Base-by-base conservation (phyloP, 2,888 invertebrate genomes). In the Ochropleura leucogaster region DNA sequence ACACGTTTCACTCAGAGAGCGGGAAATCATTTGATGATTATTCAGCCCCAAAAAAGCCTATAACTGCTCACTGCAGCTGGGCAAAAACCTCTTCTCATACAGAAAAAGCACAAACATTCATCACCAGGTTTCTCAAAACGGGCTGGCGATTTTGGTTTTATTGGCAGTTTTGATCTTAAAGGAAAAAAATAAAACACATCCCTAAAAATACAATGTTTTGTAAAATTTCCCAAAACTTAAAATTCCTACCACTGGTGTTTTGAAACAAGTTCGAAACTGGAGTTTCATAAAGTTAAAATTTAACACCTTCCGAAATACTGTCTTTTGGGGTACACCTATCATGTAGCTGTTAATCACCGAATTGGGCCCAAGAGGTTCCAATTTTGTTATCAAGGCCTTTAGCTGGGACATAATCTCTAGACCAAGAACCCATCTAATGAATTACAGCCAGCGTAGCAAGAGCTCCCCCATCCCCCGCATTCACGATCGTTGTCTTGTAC, bases 341-440 rank as follows among this genome's bases (percentile, higher is more conserved):
- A 85, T 84, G 79, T 86, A 82, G 82, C 83, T 88, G 91, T 91
- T 93, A 93, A 93, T 93, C 92, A 92, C 89, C 85, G 87, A 88
- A 91, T 91, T 85, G 89, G 84, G 85, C 92, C 90, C 91, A 76
- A 85, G 90, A 87, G 92, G 87, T 85, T 87, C 83, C 73, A 79
- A 83, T 87, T 84, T 85, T 80, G 88, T 79, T 88, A 89, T 88
- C 87, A 77, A 72, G 74, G 69, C 76, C 87, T 82, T 62, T 80
- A 83, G 82, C 81, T 82, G 74, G 74, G 78, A 84, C 77, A 83
- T 88, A 89, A 89, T 90, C 87, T 86, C 83, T 83, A 84, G 85
- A 86, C 86, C 84, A 85, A 85, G 84, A 88, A 84, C 84, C 87
- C 82, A 82, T 86, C 75, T 87, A 82, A 86, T 87, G 84, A 85